Evolutionary conservation across 2,113 vertebrate species (phyloP).

Genomic region (Daubentonia madagascariensis): DNA sequence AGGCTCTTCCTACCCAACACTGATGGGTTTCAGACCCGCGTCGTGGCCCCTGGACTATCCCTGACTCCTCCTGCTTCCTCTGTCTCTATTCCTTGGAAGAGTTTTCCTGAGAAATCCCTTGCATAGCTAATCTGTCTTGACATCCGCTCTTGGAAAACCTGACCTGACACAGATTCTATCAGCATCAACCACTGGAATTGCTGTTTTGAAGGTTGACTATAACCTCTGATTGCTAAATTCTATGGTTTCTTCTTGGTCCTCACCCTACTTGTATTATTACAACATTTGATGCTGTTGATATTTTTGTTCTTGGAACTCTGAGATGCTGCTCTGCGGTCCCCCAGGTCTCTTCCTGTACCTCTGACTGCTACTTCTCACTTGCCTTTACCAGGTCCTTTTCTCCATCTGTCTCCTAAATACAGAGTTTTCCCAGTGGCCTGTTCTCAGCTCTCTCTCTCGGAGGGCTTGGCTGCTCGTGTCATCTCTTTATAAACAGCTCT

Average conservation of each 20-base stretch:
- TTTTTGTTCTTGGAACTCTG: not conserved
- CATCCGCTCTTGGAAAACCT: not conserved
- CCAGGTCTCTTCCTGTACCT: not conserved
- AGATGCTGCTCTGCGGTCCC: not conserved
- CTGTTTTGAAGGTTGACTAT: too few species aligned
- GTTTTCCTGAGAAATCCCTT: not conserved
- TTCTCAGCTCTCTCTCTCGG: not conserved
- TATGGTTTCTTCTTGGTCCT: not conserved
- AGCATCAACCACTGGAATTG: accelerated
- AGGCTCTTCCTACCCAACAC: not conserved
- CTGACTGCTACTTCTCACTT: too few species aligned
- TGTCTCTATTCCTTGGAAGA: not conserved
- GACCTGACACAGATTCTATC: not conserved
- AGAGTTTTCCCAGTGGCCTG: not conserved
- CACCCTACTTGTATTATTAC: too few species aligned
- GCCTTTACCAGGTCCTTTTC: not conserved
- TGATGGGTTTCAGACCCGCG: not conserved
- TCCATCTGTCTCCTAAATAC: accelerated
- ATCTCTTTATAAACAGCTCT: not conserved
- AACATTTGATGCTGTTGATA: too few species aligned
- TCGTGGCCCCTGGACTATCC: too few species aligned
- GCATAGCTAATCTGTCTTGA: not conserved
- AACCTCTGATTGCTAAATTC: accelerated
- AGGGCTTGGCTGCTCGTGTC: too few species aligned
- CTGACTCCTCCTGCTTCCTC: not conserved